Percentiles rank a stretch among this genome's conserved stretches.
Conservation (phyloP, 2,113 vertebrate species). For the Arenaria interpres region DNA sequence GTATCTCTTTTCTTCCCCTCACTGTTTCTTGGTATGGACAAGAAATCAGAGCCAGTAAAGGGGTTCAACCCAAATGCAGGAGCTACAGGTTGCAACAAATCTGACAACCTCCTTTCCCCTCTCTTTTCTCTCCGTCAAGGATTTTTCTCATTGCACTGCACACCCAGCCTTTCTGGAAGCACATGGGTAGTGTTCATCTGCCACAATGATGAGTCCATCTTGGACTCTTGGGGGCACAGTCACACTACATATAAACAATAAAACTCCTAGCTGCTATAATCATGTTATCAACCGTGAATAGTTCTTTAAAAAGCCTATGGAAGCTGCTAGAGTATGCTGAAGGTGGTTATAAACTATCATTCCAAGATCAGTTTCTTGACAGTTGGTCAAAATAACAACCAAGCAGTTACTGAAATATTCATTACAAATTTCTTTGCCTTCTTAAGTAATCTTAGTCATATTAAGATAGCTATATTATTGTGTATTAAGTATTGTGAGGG, state of each 20-base stretch:
- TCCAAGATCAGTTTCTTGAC: neutral
- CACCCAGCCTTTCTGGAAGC: neutral
- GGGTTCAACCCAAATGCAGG: neutral
- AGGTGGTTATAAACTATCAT: neutral
- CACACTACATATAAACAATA: neutral
- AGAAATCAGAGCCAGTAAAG: neutral
- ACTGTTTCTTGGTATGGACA: neutral
- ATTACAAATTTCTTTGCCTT: neutral
- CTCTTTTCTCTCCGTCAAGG: neutral
- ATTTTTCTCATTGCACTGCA: neutral
- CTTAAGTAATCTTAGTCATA: neutral
- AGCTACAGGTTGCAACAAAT: neutral
- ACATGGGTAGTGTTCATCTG: neutral
- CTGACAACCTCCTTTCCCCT: neutral
- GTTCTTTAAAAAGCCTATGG: neutral
- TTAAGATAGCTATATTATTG: neutral
- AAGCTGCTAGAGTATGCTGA: neutral
- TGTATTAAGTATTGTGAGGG: neutral
- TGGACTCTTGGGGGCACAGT: neutral
- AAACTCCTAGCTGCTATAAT: neutral
- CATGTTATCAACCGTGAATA: neutral
- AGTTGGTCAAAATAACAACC: neutral
- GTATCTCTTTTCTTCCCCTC: neutral
- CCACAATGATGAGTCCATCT: neutral
- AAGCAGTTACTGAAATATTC: neutral